Conservation (phyloP, 2,797 vertebrate genomes). For the Myiotriccus ornatus region DNA sequence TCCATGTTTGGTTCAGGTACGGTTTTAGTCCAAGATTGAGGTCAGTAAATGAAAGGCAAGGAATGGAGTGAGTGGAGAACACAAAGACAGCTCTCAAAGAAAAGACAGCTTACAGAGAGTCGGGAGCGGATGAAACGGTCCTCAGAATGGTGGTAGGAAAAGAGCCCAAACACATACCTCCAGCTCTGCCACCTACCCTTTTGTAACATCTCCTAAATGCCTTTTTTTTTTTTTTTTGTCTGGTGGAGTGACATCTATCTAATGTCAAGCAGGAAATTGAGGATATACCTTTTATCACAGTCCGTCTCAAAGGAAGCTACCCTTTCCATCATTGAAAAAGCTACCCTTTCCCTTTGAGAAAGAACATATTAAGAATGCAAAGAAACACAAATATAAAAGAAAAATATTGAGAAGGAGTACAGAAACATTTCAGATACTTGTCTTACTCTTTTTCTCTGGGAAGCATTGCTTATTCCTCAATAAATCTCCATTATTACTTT, state of each 20-base stretch:
- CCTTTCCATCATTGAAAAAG: neutral
- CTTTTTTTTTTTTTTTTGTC: neutral
- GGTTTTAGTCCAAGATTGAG: neutral
- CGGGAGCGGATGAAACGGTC: neutral
- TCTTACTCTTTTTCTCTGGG: constrained; percentile 1
- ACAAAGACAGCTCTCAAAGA: neutral
- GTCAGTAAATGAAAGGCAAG: neutral
- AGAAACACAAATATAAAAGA: neutral
- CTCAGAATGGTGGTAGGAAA: neutral
- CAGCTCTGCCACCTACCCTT: neutral
- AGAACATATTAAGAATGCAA: neutral
- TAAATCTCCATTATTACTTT: constrained; percentile 65
- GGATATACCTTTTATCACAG: neutral
- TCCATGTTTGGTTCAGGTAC: neutral
- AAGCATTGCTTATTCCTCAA: constrained; percentile 53
- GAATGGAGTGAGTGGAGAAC: neutral
- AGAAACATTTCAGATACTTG: constrained; percentile 10
- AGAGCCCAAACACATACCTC: neutral
- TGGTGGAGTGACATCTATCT: neutral
- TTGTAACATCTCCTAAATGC: neutral
- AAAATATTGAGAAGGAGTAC: neutral
- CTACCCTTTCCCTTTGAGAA: neutral
- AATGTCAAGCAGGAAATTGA: neutral
- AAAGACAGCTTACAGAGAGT: neutral
- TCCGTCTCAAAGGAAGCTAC: neutral